A percentile compares a stretch with the other conserved stretches of the same genome.
Evolutionary conservation across 2,888 invertebrate species (phyloP).

Genomic region (Spodoptera littoralis): DNA sequence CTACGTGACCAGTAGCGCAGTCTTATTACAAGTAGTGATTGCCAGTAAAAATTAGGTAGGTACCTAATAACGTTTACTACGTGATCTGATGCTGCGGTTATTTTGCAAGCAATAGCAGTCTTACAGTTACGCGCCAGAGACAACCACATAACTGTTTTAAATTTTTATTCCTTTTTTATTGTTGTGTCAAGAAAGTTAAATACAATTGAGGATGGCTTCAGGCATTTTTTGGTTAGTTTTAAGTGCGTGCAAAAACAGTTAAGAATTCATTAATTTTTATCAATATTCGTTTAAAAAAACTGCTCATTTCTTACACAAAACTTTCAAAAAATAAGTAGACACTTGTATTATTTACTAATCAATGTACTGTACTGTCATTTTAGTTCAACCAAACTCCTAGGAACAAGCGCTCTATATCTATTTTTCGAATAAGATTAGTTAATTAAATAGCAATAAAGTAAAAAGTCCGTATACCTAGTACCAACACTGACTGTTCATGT

Average conservation of each 20-base stretch:
- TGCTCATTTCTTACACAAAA: too few species aligned
- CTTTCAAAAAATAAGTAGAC: background rate
- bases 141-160: constrained; percentile 46
- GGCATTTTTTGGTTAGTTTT: background rate
- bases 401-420: too few species aligned
- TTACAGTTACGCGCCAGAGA: constrained; percentile 47
- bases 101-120: constrained; percentile 51
- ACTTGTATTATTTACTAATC: background rate
- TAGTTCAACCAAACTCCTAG: too few species aligned
- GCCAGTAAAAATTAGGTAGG: constrained; percentile 25
- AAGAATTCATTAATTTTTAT: too few species aligned
- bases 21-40: constrained; percentile 8
- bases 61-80: constrained; percentile 36
- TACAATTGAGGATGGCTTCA: constrained; percentile 26
- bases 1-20: background rate
- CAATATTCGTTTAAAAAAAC: background rate
- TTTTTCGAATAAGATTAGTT: too few species aligned
- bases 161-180: constrained; percentile 33
- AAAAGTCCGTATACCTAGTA: too few species aligned
- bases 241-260: too few species aligned
- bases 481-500: too few species aligned
- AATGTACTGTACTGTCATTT: too few species aligned
- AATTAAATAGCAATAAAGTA: too few species aligned
- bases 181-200: constrained; percentile 37
- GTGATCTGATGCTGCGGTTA: constrained; percentile 48